phyloP scores from a whole-genome alignment of 2,888 invertebrate genomes.

The Epinotia brunnichana region DNA sequence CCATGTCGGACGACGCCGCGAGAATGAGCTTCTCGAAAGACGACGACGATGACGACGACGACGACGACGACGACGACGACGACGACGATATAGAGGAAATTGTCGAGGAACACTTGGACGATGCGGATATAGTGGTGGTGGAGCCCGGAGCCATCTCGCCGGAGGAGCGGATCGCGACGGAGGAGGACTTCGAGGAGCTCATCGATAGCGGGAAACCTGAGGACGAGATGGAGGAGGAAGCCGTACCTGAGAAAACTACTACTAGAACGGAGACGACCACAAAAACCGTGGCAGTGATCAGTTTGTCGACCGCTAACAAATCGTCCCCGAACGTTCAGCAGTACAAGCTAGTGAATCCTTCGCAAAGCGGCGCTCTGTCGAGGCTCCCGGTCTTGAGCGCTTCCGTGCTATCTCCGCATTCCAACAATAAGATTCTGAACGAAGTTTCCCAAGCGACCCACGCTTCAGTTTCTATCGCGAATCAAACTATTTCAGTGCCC shows the following conservation, averaged over 20 bases:
- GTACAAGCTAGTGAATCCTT: slow-evolving; percentile 73
- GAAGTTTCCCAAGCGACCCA: slow-evolving; percentile 85
- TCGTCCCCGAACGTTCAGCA: slow-evolving; percentile 71
- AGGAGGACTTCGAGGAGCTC: slow-evolving; percentile 86
- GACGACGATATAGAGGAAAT: slow-evolving; percentile 69
- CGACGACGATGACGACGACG: slow-evolving; percentile 65
- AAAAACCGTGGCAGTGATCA: slow-evolving; percentile 81
- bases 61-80: slow-evolving; percentile 55
- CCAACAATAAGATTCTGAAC: slow-evolving; percentile 78
- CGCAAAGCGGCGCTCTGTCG: slow-evolving; percentile 61
- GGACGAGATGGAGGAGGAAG: slow-evolving; percentile 74
- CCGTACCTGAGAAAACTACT: slow-evolving; percentile 65
- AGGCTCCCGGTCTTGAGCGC: slow-evolving; percentile 73
- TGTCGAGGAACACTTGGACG: slow-evolving; percentile 73
- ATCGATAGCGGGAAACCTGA: slow-evolving; percentile 86
- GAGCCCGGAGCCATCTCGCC: slow-evolving; percentile 85
- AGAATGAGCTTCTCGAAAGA: slow-evolving; percentile 62
- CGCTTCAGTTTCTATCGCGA: slow-evolving; percentile 80
- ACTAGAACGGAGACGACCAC: slow-evolving; percentile 81
- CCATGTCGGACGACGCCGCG: slow-evolving; percentile 81
- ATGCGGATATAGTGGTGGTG: slow-evolving; percentile 86
- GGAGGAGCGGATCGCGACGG: slow-evolving; percentile 86
- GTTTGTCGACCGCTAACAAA: slow-evolving; percentile 76
- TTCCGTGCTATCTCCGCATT: slow-evolving; percentile 68
- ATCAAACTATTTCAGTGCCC: slow-evolving; percentile 80